phyloP scores from a whole-genome alignment of 2,113 vertebrate species.

The Melierax canorus region DNA sequence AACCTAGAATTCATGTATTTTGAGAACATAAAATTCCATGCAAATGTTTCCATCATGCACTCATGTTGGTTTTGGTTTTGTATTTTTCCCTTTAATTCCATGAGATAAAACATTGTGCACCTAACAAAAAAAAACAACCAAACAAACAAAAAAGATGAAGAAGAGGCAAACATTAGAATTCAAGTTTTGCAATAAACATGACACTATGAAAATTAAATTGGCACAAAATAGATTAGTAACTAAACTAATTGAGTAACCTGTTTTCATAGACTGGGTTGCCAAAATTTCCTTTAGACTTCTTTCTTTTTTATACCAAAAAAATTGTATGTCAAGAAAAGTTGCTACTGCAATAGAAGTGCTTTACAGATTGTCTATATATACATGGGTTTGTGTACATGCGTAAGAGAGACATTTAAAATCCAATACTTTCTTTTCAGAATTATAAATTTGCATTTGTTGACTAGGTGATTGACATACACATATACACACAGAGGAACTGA shows the following conservation, averaged over 20 bases:
- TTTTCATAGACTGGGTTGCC: neutral
- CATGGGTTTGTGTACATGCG: neutral
- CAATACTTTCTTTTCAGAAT: neutral
- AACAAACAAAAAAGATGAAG: too few species aligned
- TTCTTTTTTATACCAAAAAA: neutral
- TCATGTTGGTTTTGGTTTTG: neutral
- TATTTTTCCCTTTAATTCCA: neutral
- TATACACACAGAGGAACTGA: neutral
- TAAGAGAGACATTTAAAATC: neutral
- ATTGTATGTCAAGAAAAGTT: neutral
- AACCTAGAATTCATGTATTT: neutral
- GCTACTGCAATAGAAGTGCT: neutral
- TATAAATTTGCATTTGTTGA: neutral
- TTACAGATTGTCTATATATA: neutral
- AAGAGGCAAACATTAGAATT: neutral
- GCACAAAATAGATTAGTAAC: neutral
- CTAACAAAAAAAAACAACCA: neutral
- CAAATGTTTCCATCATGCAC: neutral
- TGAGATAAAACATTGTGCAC: neutral
- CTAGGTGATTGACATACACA: neutral
- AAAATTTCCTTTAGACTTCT: neutral
- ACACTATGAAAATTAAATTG: neutral
- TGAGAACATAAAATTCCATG: neutral
- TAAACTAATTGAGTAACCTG: neutral
- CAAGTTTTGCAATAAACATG: neutral